These are phyloP conservation scores for Pimpla rufipes DNA, from an alignment of 2,888 invertebrate species.

Conservation along the genomic window DNA sequence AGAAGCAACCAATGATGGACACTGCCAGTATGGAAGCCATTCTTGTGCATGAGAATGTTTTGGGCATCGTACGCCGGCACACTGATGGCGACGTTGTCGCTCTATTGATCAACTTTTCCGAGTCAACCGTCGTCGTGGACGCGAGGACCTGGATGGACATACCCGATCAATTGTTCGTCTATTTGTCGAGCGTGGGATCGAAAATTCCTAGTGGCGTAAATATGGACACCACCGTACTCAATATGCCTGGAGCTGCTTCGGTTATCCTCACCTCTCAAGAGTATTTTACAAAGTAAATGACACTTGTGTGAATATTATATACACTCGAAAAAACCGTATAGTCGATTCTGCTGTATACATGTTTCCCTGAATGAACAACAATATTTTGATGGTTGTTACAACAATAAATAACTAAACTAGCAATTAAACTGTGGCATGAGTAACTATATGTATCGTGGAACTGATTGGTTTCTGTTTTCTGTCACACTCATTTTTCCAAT, in stretches of 20 bases:
- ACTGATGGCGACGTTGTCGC: background rate
- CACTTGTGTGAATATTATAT: background rate
- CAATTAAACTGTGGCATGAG: too few relatives aligned
- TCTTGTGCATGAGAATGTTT: slow-evolving; percentile 68
- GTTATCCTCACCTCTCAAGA: slow-evolving; percentile 18
- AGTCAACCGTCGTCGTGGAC: background rate
- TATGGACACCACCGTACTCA: background rate
- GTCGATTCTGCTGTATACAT: too few relatives aligned
- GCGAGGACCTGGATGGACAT: slow-evolving; percentile 26
- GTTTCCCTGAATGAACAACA: background rate
- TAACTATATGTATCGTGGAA: too few relatives aligned
- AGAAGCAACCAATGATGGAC: slow-evolving; percentile 85
- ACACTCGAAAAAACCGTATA: too few relatives aligned
- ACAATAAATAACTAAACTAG: too few relatives aligned
- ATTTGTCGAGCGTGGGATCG: background rate
- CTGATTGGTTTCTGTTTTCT: too few relatives aligned
- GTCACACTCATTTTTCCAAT: too few relatives aligned
- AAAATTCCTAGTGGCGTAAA: background rate
- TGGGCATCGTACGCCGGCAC: slow-evolving; percentile 70
- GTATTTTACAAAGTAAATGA: background rate
- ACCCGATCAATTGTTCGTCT: slow-evolving; percentile 14
- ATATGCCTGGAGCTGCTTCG: slow-evolving; percentile 19
- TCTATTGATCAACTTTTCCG: slow-evolving; percentile 15
- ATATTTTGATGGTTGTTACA: too few relatives aligned
- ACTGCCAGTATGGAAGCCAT: slow-evolving; percentile 83